Base-by-base conservation (phyloP, 2,797 vertebrate genomes). In the Potorous gilbertii region DNA sequence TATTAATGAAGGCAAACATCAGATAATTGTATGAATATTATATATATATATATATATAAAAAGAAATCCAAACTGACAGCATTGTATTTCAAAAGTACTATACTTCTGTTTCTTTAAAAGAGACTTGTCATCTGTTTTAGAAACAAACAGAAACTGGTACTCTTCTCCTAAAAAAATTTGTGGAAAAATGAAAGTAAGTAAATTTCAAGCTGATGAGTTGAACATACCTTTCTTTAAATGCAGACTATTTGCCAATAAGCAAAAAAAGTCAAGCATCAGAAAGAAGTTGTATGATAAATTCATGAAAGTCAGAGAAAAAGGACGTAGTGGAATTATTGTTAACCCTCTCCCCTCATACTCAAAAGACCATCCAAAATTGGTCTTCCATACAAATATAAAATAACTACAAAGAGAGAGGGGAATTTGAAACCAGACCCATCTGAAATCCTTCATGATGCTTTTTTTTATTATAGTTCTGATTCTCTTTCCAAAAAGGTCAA, bases 1-100 rank as follows among this genome's bases (percentile, higher is more conserved):
- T 98, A 98, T 98, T 99, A 98, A 98, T 98, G 97, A 99, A 99
- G 98, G 99, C 98, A 99, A 99, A 97, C 98, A 98, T 96, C 96
- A 98, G 98, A 97, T 98, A 98, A 98, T 95, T 96, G 97, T 98
- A 98, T 98, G 98, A 98, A 95, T 95, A 97, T 95, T 98, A 96
- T 97, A 97, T 98, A 97, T 97, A 97, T 98, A 97, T 97, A 97
- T 81, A 81, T 87, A 87, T 81, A 81, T 74, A 94, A 98, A 98
- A 98, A 98, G 98, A 98, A 98, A 97, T 97, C 92, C 98, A 98
- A 98, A 97, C 96, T 94, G 98, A 98, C 98, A 98, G 96, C 95
- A 96, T 97, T 97, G 54, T 97, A 97, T 98, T 98, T 98, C 97
- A 98, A 97, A 98, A 98, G 98, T 97, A 98, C 96, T 97, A 95